Evolutionary conservation across 2,888 invertebrate genomes (phyloP).

Genomic region (Trachelus troglodyta): DNA sequence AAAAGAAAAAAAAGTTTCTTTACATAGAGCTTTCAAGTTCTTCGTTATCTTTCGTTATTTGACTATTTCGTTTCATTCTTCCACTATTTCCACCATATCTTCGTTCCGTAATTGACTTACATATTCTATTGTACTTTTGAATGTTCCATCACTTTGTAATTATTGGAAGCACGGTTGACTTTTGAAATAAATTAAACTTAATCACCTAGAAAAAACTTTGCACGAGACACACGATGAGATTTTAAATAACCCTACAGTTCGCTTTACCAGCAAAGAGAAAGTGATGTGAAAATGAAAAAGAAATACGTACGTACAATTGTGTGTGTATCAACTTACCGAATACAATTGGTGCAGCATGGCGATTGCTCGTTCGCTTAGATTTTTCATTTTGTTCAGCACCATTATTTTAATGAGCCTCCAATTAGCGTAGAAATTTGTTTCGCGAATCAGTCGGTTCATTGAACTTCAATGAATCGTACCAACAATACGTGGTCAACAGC

Average conservation of each 20-base stretch:
- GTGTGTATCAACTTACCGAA: neutral
- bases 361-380: neutral
- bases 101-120: neutral
- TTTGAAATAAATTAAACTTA: slow-evolving; percentile 44
- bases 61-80: too few species aligned
- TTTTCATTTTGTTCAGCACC: neutral
- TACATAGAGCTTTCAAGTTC: neutral
- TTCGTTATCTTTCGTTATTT: neutral
- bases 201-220: neutral
- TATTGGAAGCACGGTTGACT: slow-evolving; percentile 37
- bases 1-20: slow-evolving; percentile 1
- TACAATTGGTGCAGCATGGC: neutral
- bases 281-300: neutral
- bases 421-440: slow-evolving; percentile 4
- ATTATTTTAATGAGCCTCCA: neutral
- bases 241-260: neutral
- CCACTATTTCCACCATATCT: too few species aligned
- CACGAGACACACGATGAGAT: neutral
- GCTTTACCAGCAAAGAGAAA: neutral
- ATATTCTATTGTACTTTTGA: neutral
- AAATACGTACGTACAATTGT: neutral
- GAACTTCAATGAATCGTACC: neutral
- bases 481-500: neutral
- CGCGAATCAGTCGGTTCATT: slow-evolving; percentile 38
- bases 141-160: slow-evolving; percentile 41